Evolutionary conservation across 2,797 vertebrate species (phyloP), one percentile per base, ranked within the genome.

Genomic region (Pteropus rufus): DNA sequence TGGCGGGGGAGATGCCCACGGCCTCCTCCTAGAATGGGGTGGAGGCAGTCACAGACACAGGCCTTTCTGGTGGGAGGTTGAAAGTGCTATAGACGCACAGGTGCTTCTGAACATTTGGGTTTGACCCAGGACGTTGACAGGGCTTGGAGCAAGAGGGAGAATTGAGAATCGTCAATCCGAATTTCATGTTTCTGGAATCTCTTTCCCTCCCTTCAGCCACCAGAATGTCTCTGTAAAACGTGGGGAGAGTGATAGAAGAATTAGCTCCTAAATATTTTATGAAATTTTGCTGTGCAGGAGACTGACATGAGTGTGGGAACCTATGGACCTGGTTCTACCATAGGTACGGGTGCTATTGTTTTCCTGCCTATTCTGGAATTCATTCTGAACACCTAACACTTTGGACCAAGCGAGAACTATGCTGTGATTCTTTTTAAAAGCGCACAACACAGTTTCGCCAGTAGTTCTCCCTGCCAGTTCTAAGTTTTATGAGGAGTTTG

Each of bases 351-450:
- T 21, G 29, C 6, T 80, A 3, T 56, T 62, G 23, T 21, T 56
- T 84, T 84, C 76, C 62, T 79, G 10, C 31, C 18, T 58, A 10
- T 94, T 70, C 52, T 85, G 79, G 69, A 82, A 93, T 85, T 96
- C 36, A 83, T 54, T 87, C 31, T 41, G 76, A 83, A 76, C 70
- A 62, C 52, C 31, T 41, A 75, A 89, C 19, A 67, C 23, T 24
- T 93, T 39, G 26, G 76, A 31, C n/a, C 69, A 91, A 85, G 58
- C 31, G 60, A 75, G 24, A 91, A 24, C 41, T 56, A 72, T 29
- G 24, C 19, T 60, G 36, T 52, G 67, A 72, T 77, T 73, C 46
- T 75, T 54, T 79, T 90, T 56, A 80, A 83, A 90, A 65, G 65
- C 44, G 60, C 44, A 46, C n/a, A 34, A 23, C 56, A 65, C 56